Evolutionary conservation across 2,113 vertebrate species (phyloP), one percentile per base, ranked within the genome.

Genomic region (Ornithorhynchus anatinus): DNA sequence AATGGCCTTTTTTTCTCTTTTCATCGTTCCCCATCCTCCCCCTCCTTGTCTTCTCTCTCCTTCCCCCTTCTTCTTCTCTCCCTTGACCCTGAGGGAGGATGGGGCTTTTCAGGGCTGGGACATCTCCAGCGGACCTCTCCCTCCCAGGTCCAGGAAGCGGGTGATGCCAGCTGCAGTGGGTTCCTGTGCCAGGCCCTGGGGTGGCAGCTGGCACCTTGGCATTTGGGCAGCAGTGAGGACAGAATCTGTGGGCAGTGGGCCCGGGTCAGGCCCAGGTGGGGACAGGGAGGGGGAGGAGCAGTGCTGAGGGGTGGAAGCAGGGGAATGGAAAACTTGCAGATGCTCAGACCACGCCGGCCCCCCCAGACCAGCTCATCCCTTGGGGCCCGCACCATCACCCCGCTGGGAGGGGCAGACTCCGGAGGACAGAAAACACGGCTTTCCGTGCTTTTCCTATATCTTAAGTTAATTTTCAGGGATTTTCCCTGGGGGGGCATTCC

Each of bases 151-250:
- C 62, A 69, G 75, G 80, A 77, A 68, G 58, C 66, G 6, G 72
- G 52, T 56, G 57, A 67, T 36, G 57, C 75, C 83, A 87, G 83
- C 80, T 87, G 83, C 83, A 77, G 78, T 0, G 19, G 58, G 51
- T n/a, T 27, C n/a, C 23, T 7, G 64, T 81, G 86, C 86, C 80
- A 81, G 80, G 78, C 67, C 39, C 75, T 57, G 72, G 79, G 85
- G 63, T 70, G 69, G 85, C 85, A 87, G 86, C 86, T 87, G 86
- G 82, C 64, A 72, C 52, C 43, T 87, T 85, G 85, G 82, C 82
- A 79, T 72, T 69, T 47, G 45, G 48, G 82, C 77, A 52, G 62
- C 72, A 72, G 69, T 4, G 56, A 72, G 85, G 69, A 77, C 53
- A 16, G 70, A 60, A 59, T 25, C 74, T 62, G 4, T 3, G 72